Conservation (phyloP, 1,140 invertebrate species). For the Euglossa dilemma region DNA sequence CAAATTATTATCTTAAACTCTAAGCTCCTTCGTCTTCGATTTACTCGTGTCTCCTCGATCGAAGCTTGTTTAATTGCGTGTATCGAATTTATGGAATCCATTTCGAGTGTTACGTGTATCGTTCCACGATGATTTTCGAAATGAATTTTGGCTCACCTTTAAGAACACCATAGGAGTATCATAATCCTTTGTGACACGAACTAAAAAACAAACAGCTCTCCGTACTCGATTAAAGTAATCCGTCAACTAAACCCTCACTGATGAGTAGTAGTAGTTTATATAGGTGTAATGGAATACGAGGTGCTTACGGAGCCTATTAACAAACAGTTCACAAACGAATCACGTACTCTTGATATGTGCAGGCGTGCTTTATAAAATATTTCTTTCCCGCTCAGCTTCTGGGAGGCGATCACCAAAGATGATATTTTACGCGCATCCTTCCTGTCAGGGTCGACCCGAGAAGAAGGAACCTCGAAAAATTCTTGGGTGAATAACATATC, state of each 20-base stretch:
- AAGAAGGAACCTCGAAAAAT: conserved; percentile 38
- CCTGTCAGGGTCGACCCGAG: conserved; percentile 31
- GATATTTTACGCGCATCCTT: conserved; percentile 49
- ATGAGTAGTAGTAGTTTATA: conserved; percentile 54
- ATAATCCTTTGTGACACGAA: conserved; percentile 4
- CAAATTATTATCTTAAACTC: neutral
- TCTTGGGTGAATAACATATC: conserved; percentile 30
- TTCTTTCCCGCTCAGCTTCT: conserved; percentile 28
- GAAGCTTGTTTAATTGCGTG: neutral
- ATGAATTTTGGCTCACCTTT: conserved; percentile 33
- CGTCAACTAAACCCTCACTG: conserved; percentile 54
- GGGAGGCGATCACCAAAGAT: conserved; percentile 50
- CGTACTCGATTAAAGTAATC: conserved; percentile 39
- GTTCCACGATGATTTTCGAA: neutral
- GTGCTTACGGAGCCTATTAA: conserved; percentile 35
- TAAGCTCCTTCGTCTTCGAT: too few species aligned
- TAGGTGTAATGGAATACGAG: conserved; percentile 31
- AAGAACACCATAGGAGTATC: conserved; percentile 45
- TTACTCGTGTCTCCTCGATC: too few species aligned
- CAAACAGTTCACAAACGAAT: conserved; percentile 47
- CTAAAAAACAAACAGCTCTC: neutral
- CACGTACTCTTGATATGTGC: conserved; percentile 55
- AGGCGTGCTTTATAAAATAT: conserved; percentile 49
- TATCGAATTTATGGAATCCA: neutral
- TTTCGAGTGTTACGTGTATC: neutral